phyloP scores from a whole-genome alignment of 1,140 invertebrate species.

The Stegodyphus dumicola region DNA sequence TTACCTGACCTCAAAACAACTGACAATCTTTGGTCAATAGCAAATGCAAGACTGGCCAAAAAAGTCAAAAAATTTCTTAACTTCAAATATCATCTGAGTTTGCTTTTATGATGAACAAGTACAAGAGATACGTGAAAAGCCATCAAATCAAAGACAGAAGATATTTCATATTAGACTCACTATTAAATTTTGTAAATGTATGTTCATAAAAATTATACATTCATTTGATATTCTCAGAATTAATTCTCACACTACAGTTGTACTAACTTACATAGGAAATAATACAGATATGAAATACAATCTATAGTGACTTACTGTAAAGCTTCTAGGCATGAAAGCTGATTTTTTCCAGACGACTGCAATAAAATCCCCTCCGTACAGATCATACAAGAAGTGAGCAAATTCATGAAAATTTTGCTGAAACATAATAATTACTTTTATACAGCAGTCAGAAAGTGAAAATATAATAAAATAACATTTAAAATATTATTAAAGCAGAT shows the following conservation, averaged over 20 bases:
- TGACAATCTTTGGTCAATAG: no score
- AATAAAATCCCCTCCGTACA: constrained; percentile 83
- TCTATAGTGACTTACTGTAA: constrained; percentile 73
- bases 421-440: constrained; percentile 63
- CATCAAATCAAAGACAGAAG: background rate
- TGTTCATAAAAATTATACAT: background rate
- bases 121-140: no score
- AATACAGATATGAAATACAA: background rate
- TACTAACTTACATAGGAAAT: constrained; percentile 34
- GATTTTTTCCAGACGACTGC: constrained; percentile 85
- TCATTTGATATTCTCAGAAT: background rate
- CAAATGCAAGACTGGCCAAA: no score
- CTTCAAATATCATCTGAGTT: no score
- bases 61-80: no score
- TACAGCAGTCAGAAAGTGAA: background rate
- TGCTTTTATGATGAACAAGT: no score
- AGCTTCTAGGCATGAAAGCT: constrained; percentile 74
- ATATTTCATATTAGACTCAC: background rate
- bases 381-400: constrained; percentile 89
- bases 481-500: background rate
- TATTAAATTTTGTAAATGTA: background rate
- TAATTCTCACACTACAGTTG: background rate
- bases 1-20: no score
- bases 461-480: background rate
- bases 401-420: constrained; percentile 80